Evolutionary conservation across 2,797 vertebrate species (phyloP).

Genomic region (Tapirus indicus): DNA sequence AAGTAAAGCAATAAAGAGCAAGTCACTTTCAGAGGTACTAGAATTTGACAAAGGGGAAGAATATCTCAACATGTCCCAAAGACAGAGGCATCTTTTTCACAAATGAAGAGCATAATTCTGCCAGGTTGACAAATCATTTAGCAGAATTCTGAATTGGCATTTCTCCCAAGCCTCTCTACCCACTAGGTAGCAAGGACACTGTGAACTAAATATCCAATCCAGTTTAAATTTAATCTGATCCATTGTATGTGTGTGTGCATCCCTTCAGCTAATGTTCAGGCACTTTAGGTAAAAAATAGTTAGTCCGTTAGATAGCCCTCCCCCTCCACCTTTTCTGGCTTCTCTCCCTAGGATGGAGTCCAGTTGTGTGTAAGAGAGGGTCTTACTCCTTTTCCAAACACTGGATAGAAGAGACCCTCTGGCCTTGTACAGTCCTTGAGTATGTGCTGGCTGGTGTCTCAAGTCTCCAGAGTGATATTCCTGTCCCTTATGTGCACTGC

Average conservation of each 20-base stretch:
- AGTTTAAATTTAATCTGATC: background rate
- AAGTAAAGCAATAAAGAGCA: constrained; percentile 28
- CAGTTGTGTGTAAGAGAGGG: background rate
- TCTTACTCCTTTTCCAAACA: background rate
- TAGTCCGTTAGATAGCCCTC: background rate
- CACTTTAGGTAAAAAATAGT: background rate
- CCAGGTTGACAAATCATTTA: background rate
- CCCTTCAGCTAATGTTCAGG: background rate
- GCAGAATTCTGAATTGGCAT: background rate
- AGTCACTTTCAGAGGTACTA: background rate
- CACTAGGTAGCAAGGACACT: background rate
- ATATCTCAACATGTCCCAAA: background rate
- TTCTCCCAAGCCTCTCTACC: background rate
- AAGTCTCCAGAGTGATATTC: background rate
- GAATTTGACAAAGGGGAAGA: background rate
- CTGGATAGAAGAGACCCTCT: background rate
- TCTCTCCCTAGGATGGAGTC: background rate
- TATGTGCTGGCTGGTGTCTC: background rate
- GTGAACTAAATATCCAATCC: background rate
- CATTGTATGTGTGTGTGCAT: background rate
- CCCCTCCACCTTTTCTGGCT: background rate
- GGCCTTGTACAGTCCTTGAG: background rate
- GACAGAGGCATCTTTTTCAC: background rate
- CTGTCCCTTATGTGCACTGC: background rate
- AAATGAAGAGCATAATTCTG: background rate